Conservation (phyloP, 2,113 vertebrate species). For the Ifrita kowaldi region DNA sequence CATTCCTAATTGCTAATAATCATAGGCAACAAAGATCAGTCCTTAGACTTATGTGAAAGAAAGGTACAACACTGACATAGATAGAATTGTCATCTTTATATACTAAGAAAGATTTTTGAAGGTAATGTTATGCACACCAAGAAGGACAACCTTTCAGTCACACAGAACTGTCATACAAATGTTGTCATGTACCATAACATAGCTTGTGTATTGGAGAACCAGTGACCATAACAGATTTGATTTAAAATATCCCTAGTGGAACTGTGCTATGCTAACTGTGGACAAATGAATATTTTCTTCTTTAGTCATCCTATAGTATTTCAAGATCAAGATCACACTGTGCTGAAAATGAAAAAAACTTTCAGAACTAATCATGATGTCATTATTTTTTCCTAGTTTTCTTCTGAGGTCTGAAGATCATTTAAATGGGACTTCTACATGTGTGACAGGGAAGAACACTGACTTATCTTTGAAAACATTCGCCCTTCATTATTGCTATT, state of each 20-base stretch:
- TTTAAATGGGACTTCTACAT: background rate
- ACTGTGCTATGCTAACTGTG: background rate
- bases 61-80: background rate
- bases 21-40: background rate
- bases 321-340: background rate
- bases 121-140: background rate
- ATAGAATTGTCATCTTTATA: background rate
- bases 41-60: background rate
- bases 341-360: background rate
- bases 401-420: background rate
- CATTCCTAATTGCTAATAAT: slow-evolving; percentile 62
- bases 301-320: background rate
- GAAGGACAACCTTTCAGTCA: background rate
- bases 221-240: background rate
- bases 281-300: background rate
- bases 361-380: background rate
- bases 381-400: background rate
- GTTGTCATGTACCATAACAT: background rate
- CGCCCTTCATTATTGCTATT: background rate
- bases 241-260: background rate
- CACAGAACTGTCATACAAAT: background rate
- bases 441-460: background rate
- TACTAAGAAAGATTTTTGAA: background rate
- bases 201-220: background rate
- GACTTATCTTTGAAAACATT: background rate